Evolutionary conservation across 2,797 vertebrate genomes (phyloP), one percentile per base, ranked within the genome.

Genomic region (Anguilla marmorata): DNA sequence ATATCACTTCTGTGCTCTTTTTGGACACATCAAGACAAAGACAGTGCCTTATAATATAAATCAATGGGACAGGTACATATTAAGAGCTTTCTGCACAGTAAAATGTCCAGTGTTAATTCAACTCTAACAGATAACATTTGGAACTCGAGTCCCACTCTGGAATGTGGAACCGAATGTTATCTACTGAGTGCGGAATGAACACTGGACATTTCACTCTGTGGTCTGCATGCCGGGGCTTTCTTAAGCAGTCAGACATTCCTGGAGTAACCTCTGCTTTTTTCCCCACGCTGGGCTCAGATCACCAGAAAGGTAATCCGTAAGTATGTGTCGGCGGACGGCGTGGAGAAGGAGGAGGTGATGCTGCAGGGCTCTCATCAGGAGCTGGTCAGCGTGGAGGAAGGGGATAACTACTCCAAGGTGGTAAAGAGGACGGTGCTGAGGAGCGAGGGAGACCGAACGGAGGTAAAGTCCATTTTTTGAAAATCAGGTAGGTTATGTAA

Each of bases 221-320:
- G 41, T 30, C 21, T 21, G 8, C n/a, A 79, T 37, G n/a, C 37
- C 27, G 7, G 27, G 30, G 24, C 63, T 74, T 14, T 41, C 5
- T 79, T 45, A 79, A 9, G 16, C 76, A 79, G 4, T 30, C 54
- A 12, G 16, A 27, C 7, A 9, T 30, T 21, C 50, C 16, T 54
- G 0, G 24, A 12, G 9, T 85, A 54, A 58, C 54, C 37, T 76
- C 7, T 0, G 37, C 19, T 45, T 85, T 5, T 89, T 50, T 87
- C 56, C 12, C 7, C 74, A 54, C 52, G 21, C 24, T n/a, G 8
- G 41, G 0, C 85, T 84, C 92, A 99, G 98, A 97, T 98, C 87
- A 98, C 97, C 16, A 96, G 98, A 88, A 99, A 97, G 93, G 96
- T 99, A 91, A 98, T 99, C 86, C 96, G 94, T 83, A 96, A 97